Evolutionary conservation across 92 coral and sea anemone genomes (phyloP).

Genomic region (Actinostola sp.): DNA sequence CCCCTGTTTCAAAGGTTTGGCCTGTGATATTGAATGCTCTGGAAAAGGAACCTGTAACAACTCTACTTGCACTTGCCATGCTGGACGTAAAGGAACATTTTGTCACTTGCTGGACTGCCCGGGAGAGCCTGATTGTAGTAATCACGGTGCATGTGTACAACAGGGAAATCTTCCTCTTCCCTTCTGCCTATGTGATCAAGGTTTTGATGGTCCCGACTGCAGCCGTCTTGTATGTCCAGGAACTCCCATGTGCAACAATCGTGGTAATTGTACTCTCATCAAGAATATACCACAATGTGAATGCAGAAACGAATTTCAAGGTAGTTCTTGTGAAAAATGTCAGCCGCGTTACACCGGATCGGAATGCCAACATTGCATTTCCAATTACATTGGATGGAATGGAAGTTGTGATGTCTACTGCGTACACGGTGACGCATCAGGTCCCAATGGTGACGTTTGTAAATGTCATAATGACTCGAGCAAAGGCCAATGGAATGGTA

Average conservation of each 20-base stretch:
- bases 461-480: constrained; percentile 53
- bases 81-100: constrained; percentile 58
- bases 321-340: constrained; percentile 64
- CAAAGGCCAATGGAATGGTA: constrained; percentile 69
- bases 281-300: constrained; percentile 40
- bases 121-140: constrained; percentile 65
- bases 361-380: constrained; percentile 51
- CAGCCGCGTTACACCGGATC: constrained; percentile 52
- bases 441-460: constrained; percentile 40
- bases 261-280: constrained; percentile 58
- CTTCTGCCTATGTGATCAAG: constrained; percentile 64
- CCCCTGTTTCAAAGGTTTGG: constrained; percentile 48
- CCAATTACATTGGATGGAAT: constrained; percentile 64
- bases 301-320: constrained; percentile 64
- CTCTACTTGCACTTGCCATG: constrained; percentile 42
- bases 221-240: constrained; percentile 66
- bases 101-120: constrained; percentile 67
- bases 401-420: constrained; percentile 58
- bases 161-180: constrained; percentile 39
- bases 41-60: constrained; percentile 52
- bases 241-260: constrained; percentile 57
- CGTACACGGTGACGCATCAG: constrained; percentile 70
- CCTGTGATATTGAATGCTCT: constrained; percentile 63
- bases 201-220: constrained; percentile 60
- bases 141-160: constrained; percentile 53